Conservation (phyloP, 92 coral and sea anemone species). For the Epizoanthus rinbou region DNA sequence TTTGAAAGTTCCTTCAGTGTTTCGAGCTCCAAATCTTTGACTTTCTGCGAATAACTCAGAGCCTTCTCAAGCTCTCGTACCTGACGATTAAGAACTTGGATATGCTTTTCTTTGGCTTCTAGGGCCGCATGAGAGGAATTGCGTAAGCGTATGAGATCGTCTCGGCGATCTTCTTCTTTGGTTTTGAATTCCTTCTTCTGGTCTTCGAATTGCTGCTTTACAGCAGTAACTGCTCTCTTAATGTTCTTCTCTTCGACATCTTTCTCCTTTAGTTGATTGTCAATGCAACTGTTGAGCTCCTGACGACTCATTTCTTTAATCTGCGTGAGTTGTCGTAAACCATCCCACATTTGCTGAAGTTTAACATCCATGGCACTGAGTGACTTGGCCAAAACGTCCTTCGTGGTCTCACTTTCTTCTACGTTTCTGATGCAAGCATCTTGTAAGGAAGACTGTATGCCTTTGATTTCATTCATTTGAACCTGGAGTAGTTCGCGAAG, state of each 20-base stretch:
- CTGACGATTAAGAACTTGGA: conserved; percentile 6
- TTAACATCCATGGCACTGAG: neutral
- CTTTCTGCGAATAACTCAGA: conserved; percentile 32
- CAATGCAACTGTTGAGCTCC: neutral
- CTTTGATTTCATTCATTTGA: conserved; percentile 6
- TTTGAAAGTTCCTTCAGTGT: conserved; percentile 32
- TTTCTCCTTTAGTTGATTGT: neutral
- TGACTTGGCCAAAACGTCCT: conserved; percentile 2
- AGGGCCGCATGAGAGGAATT: conserved; percentile 4
- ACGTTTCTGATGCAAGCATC: neutral
- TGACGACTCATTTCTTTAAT: neutral
- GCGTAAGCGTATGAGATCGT: neutral
- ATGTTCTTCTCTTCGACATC: neutral
- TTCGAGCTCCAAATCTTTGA: conserved; percentile 10
- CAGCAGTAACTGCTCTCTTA: neutral
- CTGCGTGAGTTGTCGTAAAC: neutral
- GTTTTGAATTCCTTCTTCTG: neutral
- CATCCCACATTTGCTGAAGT: conserved; percentile 20
- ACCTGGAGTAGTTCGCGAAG: conserved; percentile 27
- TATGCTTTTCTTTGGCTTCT: conserved; percentile 18
- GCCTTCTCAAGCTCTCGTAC: conserved; percentile 28
- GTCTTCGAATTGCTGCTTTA: neutral
- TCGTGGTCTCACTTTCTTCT: neutral
- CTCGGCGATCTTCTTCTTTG: neutral
- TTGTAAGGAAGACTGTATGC: neutral